These are phyloP conservation scores for Petrocephalus zakoni DNA, from an alignment of 2,113 vertebrate genomes.

Conservation along the genomic window DNA sequence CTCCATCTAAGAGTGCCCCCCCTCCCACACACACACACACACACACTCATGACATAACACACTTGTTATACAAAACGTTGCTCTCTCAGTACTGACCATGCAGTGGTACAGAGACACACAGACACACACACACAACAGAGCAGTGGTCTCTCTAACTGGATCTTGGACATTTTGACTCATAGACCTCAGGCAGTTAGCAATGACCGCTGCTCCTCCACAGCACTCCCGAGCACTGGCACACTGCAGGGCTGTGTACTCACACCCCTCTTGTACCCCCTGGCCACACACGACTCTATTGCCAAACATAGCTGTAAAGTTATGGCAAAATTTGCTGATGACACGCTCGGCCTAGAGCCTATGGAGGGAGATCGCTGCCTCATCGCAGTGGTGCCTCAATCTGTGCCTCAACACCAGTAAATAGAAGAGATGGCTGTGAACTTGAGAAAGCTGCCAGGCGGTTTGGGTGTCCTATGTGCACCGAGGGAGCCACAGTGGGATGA, in stretches of 20 bases:
- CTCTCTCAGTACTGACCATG: neutral
- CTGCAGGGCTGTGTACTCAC: neutral
- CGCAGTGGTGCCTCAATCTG: neutral
- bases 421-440: neutral
- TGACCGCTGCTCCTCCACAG: neutral
- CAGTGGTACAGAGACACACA: too few relatives aligned
- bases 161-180: too few relatives aligned
- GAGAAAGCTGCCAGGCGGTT: neutral
- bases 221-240: neutral
- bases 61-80: neutral
- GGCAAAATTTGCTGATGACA: neutral
- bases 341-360: neutral
- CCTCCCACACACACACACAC: too few relatives aligned
- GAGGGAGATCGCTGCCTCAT: neutral
- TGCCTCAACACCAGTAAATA: neutral
- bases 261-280: neutral
- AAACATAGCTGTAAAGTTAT: neutral
- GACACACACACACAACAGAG: neutral
- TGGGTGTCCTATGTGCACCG: neutral
- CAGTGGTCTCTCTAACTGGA: too few relatives aligned
- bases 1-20: neutral
- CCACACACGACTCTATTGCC: neutral
- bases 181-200: neutral
- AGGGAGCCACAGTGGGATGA: neutral
- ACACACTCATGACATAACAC: neutral